A percentile compares a stretch with the other conserved stretches of the same genome.
Conservation (phyloP, 2,888 invertebrate species). For the Xestia c-nigrum region DNA sequence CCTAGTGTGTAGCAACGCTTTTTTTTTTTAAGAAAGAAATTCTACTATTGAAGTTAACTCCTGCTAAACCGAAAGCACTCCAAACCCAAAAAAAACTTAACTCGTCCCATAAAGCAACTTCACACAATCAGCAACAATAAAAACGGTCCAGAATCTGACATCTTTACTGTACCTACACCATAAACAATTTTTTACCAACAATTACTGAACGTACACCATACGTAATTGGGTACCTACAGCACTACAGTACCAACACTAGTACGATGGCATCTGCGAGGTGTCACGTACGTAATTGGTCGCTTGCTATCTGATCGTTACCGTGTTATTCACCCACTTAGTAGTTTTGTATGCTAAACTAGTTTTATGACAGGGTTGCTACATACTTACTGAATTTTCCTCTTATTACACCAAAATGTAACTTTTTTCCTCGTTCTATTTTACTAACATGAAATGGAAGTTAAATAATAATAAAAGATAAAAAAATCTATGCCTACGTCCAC, state of each 20-base stretch:
- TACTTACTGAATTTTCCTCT: background rate
- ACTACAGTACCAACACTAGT: slow-evolving; percentile 76
- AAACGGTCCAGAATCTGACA: slow-evolving; percentile 57
- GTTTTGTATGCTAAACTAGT: slow-evolving; percentile 87
- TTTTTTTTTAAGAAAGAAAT: too few species aligned
- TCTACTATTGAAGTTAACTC: background rate
- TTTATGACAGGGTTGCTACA: slow-evolving; percentile 64
- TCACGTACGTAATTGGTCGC: slow-evolving; percentile 89
- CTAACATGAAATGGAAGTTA: background rate
- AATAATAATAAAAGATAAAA: background rate
- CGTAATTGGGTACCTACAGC: slow-evolving; percentile 82
- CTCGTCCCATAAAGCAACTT: background rate
- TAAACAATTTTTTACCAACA: slow-evolving; percentile 64
- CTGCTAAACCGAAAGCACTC: background rate
- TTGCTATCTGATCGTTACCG: slow-evolving; percentile 79
- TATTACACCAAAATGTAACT: background rate
- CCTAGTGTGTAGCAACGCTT: too few species aligned
- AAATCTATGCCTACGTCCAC: background rate
- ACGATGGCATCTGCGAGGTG: slow-evolving; percentile 83
- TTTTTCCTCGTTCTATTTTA: background rate
- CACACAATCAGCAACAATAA: slow-evolving; percentile 50
- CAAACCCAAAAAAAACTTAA: slow-evolving; percentile 6
- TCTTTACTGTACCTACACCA: slow-evolving; percentile 55
- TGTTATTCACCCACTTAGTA: slow-evolving; percentile 82
- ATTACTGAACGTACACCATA: slow-evolving; percentile 69